These are phyloP conservation scores for Tenualosa ilisha DNA, from an alignment of 2,797 vertebrate species.

Conservation along the genomic window DNA sequence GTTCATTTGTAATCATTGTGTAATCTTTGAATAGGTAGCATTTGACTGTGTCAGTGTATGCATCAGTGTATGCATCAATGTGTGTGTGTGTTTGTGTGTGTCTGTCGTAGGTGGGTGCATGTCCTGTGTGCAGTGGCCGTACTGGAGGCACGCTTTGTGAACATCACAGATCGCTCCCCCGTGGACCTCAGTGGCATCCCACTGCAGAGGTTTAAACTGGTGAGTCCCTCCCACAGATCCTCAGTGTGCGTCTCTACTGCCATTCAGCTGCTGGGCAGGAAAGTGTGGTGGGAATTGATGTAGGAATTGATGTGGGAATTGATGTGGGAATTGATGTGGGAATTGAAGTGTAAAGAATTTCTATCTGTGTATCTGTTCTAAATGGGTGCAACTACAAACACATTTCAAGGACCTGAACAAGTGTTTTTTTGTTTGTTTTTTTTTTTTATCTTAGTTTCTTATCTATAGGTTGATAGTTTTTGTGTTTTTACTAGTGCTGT, in stretches of 20 bases:
- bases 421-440: no score
- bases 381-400: no score
- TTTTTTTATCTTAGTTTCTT: no score
- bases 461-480: no score
- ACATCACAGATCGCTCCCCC: conserved; percentile 88
- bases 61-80: no score
- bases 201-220: conserved; percentile 94
- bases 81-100: background rate
- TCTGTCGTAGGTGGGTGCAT: conserved; percentile 88
- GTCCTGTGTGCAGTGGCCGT: conserved; percentile 96
- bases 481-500: no score
- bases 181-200: conserved; percentile 97
- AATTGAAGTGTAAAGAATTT: background rate
- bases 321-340: background rate
- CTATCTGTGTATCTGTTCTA: no score
- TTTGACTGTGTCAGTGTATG: background rate
- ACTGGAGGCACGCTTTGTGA: conserved; percentile 94
- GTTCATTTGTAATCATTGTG: background rate
- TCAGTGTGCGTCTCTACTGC: background rate
- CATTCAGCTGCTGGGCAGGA: background rate
- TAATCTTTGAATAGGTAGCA: background rate
- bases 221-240: conserved; percentile 58
- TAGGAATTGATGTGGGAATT: background rate
- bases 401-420: no score
- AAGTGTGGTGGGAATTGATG: background rate